Base-by-base conservation (phyloP, 2,113 vertebrate species). In the Vombatus ursinus region DNA sequence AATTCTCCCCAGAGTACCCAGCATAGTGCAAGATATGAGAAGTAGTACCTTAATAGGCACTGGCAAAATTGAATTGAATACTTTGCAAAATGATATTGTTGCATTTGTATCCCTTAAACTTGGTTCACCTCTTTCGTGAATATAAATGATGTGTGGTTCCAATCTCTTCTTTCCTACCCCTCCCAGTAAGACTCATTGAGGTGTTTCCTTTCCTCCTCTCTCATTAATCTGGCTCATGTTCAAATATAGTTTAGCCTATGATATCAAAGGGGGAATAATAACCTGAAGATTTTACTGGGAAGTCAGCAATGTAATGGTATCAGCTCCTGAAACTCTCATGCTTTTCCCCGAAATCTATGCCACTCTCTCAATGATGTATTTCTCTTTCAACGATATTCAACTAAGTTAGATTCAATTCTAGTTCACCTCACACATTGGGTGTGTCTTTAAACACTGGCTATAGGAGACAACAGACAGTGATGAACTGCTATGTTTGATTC, bases 321-420 rank as follows among this genome's bases (percentile, higher is more conserved):
- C 94, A 10, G 3, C 31, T 89, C 94, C 28, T 92, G 11, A 6
- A 50, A 26, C 1, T 53, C 44, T 51, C 12, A 51, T 28, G 23
- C 50, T 49, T 95, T 93, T 91, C 53, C 90, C 12, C 91, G 77
- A 5, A 95, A 47, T 51, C 16, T 57, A 89, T 14, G 93, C 89
- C 4, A n/a, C 23, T 48, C 9, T 50, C 50, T 94, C 61, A 24
- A 84, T 84, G 37, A 84, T 0, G 5, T 8, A 44, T 94, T 94
- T 94, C 50, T 84, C 23, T 92, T 53, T 92, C 90, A 95, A 92
- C 92, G 31, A 44, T 48, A 93, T 50, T 89, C 57, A n/a, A 26
- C 0, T 49, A 92, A 25, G 77, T 91, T 84, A 92, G 47, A 51
- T n/a, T 57, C 23, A 37, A 95, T 50, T 96, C 48, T 90, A 94